phyloP scores from a whole-genome alignment of 2,888 invertebrate species.

The Dryobotodes eremita region DNA sequence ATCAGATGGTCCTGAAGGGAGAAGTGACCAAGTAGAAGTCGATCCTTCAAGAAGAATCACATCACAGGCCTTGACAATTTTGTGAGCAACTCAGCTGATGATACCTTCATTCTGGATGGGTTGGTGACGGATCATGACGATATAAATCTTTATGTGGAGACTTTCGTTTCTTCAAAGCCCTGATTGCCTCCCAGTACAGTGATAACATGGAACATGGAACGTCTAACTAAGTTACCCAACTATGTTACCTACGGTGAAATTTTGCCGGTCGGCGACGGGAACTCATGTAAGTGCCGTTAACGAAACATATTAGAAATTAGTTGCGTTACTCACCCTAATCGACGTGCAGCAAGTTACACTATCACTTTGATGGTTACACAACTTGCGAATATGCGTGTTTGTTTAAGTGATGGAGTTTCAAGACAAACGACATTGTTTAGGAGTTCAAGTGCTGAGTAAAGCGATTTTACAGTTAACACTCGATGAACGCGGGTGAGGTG shows the following conservation, averaged over 20 bases:
- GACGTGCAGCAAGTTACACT: conserved; percentile 81
- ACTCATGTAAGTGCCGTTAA: conserved; percentile 86
- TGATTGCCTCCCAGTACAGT: conserved; percentile 65
- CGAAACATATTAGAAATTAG: conserved; percentile 88
- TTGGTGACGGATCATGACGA: background rate
- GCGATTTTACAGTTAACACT: conserved; percentile 31
- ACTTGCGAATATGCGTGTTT: conserved; percentile 67
- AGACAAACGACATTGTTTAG: conserved; percentile 60
- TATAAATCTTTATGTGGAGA: background rate
- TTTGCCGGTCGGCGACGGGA: conserved; percentile 76
- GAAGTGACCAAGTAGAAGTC: background rate
- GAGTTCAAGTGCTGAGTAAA: conserved; percentile 45
- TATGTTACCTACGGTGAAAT: conserved; percentile 82
- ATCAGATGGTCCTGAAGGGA: background rate
- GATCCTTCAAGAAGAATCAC: background rate
- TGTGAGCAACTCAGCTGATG: background rate
- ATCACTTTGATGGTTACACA: conserved; percentile 80
- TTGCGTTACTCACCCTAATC: conserved; percentile 85
- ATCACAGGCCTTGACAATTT: background rate
- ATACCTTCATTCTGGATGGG: background rate
- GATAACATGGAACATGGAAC: conserved; percentile 82
- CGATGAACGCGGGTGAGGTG: background rate
- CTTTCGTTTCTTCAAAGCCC: conserved; percentile 19
- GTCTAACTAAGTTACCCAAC: conserved; percentile 82
- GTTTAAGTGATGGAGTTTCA: conserved; percentile 65